phyloP scores from a whole-genome alignment of 2,888 invertebrate species.

The Imbricaverruca yamaguchii region DNA sequence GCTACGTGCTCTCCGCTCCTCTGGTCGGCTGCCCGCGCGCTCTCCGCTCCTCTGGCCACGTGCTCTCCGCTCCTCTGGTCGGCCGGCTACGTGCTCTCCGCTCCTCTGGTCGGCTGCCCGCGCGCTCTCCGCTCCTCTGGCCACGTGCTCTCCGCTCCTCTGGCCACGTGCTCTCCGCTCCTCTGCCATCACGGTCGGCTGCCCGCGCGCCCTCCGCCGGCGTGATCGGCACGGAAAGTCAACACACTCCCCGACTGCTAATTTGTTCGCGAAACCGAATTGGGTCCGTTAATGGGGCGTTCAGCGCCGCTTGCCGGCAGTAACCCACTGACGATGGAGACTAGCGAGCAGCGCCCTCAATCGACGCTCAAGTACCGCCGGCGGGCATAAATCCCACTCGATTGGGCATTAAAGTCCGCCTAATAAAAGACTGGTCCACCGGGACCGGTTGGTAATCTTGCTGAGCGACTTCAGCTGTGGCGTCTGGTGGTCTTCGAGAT shows the following conservation, averaged over 20 bases:
- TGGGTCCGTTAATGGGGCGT: neutral
- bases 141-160: no score
- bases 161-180: neutral
- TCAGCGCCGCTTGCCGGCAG: neutral
- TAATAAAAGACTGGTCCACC: conserved; percentile 3
- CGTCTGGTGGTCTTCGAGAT: no score
- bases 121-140: neutral
- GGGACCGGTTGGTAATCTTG: neutral
- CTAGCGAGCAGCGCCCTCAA: neutral
- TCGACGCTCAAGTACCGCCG: neutral
- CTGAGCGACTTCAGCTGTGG: no score
- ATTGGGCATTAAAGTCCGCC: conserved; percentile 4
- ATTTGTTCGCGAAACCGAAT: neutral
- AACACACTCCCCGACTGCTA: neutral
- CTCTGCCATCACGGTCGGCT: neutral
- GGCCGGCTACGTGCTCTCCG: neutral
- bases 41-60: neutral
- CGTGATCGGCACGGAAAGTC: neutral
- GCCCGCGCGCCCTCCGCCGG: neutral
- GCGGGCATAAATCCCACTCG: neutral
- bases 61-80: neutral
- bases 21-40: neutral
- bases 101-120: neutral
- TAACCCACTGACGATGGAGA: neutral
- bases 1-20: neutral